Evolutionary conservation across 1,140 invertebrate genomes (phyloP).

Genomic region (Paraescarpia echinospica): DNA sequence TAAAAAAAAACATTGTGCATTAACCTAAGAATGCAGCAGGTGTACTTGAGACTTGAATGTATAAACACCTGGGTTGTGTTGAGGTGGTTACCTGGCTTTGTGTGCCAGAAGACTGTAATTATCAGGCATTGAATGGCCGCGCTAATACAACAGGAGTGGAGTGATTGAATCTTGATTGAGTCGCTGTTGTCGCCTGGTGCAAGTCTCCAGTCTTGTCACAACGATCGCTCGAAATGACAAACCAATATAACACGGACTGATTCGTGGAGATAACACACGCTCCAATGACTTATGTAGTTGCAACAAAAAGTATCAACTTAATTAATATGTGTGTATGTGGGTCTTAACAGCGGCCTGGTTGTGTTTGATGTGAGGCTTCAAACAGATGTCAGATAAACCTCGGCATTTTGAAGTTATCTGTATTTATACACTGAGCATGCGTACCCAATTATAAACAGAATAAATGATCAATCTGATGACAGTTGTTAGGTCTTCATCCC

Average conservation of each 20-base stretch:
- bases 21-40: neutral
- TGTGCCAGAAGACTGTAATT: neutral
- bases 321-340: neutral
- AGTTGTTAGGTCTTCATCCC: neutral
- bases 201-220: neutral
- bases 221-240: neutral
- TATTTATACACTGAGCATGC: neutral
- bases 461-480: neutral
- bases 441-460: neutral
- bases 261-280: neutral
- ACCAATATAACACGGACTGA: neutral
- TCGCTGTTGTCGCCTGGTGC: neutral
- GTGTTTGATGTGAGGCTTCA: neutral
- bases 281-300: neutral
- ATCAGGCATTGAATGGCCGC: neutral
- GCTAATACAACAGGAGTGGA: neutral
- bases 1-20: neutral
- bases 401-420: neutral
- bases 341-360: neutral
- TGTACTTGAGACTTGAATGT: neutral
- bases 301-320: neutral
- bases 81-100: neutral
- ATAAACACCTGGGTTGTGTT: neutral
- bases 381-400: neutral
- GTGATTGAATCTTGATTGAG: slow-evolving; percentile 1